A percentile compares a stretch with the other conserved stretches of the same genome.
Evolutionary conservation across 2,113 vertebrate genomes (phyloP).

Genomic region (Dunckerocampus dactyliophorus): DNA sequence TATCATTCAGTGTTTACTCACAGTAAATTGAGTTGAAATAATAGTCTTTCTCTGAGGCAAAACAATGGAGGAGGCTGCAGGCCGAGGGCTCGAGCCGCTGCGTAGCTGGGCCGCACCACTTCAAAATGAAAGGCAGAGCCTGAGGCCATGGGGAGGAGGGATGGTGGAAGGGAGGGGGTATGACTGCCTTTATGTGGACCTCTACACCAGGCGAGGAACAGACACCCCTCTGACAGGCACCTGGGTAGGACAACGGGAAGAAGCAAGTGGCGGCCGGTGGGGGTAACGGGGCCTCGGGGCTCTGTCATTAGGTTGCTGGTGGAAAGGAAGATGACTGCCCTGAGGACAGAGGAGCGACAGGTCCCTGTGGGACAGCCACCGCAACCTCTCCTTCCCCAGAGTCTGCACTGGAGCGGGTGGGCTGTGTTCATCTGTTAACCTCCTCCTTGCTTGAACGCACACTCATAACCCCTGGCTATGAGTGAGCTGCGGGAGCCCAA

Average conservation of each 20-base stretch:
- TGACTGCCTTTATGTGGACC: slow-evolving; percentile 54
- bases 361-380: slow-evolving; percentile 54
- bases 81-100: slow-evolving; percentile 62
- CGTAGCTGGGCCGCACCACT: slow-evolving; percentile 58
- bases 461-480: slow-evolving; percentile 65
- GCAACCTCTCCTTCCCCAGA: slow-evolving; percentile 67
- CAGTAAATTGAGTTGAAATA: slow-evolving; percentile 82
- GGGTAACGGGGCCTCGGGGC: slow-evolving; percentile 73
- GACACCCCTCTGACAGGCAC: slow-evolving; percentile 73
- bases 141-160: slow-evolving; percentile 54
- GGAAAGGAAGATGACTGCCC: slow-evolving; percentile 72
- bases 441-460: slow-evolving; percentile 35
- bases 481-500: slow-evolving; percentile 43
- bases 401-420: slow-evolving; percentile 64
- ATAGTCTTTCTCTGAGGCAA: slow-evolving; percentile 74
- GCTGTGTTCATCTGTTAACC: slow-evolving; percentile 69
- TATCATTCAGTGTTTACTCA: slow-evolving; percentile 80
- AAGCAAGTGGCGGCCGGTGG: slow-evolving; percentile 48
- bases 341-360: slow-evolving; percentile 64
- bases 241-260: slow-evolving; percentile 76
- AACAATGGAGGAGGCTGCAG: slow-evolving; percentile 71
- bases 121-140: slow-evolving; percentile 73
- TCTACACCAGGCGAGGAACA: slow-evolving; percentile 66
- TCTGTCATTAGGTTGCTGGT: slow-evolving; percentile 70
- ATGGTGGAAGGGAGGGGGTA: slow-evolving; percentile 22